A percentile compares a stretch with the other conserved stretches of the same genome.
Evolutionary conservation across 2,113 vertebrate genomes (phyloP).

Genomic region (Trachemys scripta): DNA sequence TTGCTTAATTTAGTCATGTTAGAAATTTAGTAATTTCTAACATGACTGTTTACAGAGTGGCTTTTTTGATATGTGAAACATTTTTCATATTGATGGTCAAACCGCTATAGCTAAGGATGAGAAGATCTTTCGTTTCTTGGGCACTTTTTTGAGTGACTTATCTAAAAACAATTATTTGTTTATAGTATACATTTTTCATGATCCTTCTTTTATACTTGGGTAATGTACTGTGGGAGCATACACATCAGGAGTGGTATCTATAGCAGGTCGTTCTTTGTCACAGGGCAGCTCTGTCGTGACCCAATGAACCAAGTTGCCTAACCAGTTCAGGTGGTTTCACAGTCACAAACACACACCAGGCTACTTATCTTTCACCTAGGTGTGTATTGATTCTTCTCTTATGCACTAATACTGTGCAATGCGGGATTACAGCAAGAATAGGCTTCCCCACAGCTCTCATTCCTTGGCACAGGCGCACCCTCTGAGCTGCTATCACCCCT

Average conservation of each 20-base stretch:
- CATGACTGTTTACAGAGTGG: background rate
- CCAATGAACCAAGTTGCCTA: background rate
- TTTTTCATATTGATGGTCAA: background rate
- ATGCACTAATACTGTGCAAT: background rate
- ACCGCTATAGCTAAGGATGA: background rate
- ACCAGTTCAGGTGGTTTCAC: background rate
- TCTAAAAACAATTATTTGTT: background rate
- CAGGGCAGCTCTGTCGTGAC: background rate
- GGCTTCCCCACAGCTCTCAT: background rate
- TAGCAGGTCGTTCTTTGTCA: background rate
- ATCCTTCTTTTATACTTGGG: background rate
- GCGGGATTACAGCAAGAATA: background rate
- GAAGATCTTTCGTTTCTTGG: background rate
- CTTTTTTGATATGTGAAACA: background rate
- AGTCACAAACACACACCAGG: background rate
- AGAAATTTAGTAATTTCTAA: background rate
- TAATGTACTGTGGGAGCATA: background rate
- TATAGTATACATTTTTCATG: background rate
- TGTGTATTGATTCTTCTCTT: background rate
- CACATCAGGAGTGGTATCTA: background rate
- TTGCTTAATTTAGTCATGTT: background rate
- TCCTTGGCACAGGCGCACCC: background rate
- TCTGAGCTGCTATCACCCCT: background rate
- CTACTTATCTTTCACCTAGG: background rate
- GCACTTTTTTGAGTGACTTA: background rate